These are phyloP conservation scores for Himalopsyche kuldschensis DNA, from an alignment of 2,888 invertebrate species.

Conservation along the genomic window DNA sequence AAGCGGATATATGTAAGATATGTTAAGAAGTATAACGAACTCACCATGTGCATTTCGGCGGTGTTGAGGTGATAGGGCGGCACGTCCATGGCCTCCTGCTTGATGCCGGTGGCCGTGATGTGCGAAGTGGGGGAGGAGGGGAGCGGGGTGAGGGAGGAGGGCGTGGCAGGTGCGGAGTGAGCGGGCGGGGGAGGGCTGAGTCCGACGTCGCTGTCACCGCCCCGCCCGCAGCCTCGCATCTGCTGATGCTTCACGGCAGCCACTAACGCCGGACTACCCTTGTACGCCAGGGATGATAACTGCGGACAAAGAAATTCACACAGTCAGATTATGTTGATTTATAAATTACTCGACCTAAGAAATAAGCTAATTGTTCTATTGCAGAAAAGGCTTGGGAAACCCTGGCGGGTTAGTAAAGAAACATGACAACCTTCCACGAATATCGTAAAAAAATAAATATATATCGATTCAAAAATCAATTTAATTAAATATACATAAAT, in stretches of 20 bases:
- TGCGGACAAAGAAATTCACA: background rate
- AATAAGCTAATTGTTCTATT: no score
- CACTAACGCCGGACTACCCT: slow-evolving; percentile 32
- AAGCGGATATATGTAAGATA: background rate
- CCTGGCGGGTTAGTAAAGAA: no score
- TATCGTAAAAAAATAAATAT: no score
- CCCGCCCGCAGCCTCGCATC: slow-evolving; percentile 51
- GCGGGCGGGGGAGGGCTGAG: slow-evolving; percentile 50
- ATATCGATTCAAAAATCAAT: no score
- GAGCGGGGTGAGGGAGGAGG: slow-evolving; percentile 51
- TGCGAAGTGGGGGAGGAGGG: slow-evolving; percentile 57
- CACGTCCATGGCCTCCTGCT: slow-evolving; percentile 65
- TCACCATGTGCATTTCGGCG: slow-evolving; percentile 49
- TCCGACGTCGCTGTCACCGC: slow-evolving; percentile 50
- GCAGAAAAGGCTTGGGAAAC: no score
- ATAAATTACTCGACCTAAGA: no score
- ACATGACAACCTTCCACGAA: no score
- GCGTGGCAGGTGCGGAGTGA: slow-evolving; percentile 48
- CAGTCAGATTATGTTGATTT: background rate
- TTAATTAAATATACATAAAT: no score
- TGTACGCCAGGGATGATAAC: slow-evolving; percentile 31
- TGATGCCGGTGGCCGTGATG: slow-evolving; percentile 59
- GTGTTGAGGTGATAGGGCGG: slow-evolving; percentile 50
- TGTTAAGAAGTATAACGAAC: slow-evolving; percentile 8
- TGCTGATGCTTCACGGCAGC: slow-evolving; percentile 12